Evolutionary conservation across 2,888 invertebrate species (phyloP), one percentile per base, ranked within the genome.

Genomic region (Oeneis ivallda): DNA sequence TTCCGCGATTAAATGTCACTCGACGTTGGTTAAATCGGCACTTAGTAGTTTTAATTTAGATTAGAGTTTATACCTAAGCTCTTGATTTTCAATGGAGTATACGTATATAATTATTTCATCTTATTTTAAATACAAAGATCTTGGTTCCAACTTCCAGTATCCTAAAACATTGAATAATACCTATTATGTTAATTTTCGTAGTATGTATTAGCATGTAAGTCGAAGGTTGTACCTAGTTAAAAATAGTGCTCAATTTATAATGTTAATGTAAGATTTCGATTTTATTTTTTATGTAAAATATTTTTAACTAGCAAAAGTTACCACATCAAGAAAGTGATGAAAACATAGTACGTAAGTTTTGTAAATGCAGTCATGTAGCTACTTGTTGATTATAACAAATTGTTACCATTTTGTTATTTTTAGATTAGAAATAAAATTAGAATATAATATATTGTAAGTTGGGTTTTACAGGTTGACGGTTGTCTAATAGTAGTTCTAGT

Each of bases 241-340:
- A 53, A 53, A 34, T 2, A 2, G 8, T 53, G 53, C 53, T 53
- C 53, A 53, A 53, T 53, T 53, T 53, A 8, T 6, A 26, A 50
- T 26, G 5, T 50, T 34, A 34, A 34, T 47, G n/a, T 52, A 52
- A 37, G 37, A 37, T 37, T 37, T 37, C 13, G n/a, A 52, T 52
- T 32, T 0, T 52, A 19, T 41, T 3, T 7, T 56, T 39, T 15
- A 10, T 56, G 11, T 54, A 17, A 4, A 5, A 17, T 39, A 1
- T 32, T n/a, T 58, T 32, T 32, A 47, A 17, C 19, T 62, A 53
- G 47, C 37, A 54, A 57, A 67, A 58, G 62, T 70, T 60, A 69
- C 70, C 70, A 71, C 68, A 65, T 71, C 69, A 73, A 70, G 59
- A 45, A 52, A 65, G 71, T 72, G 71, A 71, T 72, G 58, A 60